These are phyloP conservation scores for Etheostoma cragini DNA, from an alignment of 2,113 vertebrate species.

Conservation along the genomic window DNA sequence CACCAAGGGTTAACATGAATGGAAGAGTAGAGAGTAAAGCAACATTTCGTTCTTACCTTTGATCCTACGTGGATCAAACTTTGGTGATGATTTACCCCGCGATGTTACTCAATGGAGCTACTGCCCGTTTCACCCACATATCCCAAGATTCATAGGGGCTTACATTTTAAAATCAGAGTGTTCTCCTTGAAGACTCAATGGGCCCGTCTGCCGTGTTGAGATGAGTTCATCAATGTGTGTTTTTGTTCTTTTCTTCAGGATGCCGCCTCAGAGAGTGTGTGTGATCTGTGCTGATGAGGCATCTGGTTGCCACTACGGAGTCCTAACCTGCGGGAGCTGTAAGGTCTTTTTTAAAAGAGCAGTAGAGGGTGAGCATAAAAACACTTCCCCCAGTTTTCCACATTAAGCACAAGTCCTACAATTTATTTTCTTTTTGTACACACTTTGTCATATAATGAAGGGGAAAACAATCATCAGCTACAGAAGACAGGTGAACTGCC, in stretches of 20 bases:
- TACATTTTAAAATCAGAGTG: neutral
- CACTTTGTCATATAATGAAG: neutral
- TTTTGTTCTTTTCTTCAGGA: constrained; percentile 70
- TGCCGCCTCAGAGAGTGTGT: constrained; percentile 92
- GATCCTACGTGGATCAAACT: neutral
- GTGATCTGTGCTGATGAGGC: constrained; percentile 97
- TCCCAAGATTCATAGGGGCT: neutral
- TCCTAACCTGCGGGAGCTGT: constrained; percentile 97
- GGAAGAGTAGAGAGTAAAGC: neutral
- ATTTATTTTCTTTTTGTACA: neutral
- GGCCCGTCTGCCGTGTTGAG: neutral
- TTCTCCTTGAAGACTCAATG: neutral
- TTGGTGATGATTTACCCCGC: neutral
- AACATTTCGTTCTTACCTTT: neutral
- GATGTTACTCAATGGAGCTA: neutral
- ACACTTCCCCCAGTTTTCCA: neutral
- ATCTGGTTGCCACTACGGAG: constrained; percentile 97
- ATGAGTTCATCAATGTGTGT: neutral
- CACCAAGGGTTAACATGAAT: neutral
- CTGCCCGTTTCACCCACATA: neutral
- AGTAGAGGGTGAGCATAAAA: constrained; percentile 90
- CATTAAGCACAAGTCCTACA: neutral
- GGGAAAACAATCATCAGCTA: neutral
- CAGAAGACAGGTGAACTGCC: neutral
- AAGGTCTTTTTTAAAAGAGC: constrained; percentile 99